Base-by-base conservation (phyloP, 2,797 vertebrate genomes). In the Iguana delicatissima region DNA sequence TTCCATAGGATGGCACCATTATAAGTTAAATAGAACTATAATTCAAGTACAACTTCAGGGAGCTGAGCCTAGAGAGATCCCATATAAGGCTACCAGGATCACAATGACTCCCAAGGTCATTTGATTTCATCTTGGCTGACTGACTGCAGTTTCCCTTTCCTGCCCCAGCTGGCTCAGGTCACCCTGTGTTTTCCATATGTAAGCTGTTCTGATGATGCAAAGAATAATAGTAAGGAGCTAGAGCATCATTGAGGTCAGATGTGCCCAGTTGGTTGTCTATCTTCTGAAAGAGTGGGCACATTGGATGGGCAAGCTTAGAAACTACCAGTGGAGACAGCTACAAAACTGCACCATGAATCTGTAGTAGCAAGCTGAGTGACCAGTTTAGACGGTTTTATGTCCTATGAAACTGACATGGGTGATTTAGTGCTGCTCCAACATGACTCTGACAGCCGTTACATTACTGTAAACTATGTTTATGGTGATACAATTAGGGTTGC, bases 401-500 rank as follows among this genome's bases (percentile, higher is more conserved):
- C 59, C 62, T 57, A 35, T 10, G 62, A 55, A 84, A 83, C 59
- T 67, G 86, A 84, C 4, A 12, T 5, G 90, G 57, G 90, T 95
- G 93, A 97, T 97, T 94, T 95, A 96, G 92, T 92, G 92, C 89
- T 6, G 84, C 84, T 90, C 89, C 69, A 85, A 81, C 0, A 3
- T 0, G 89, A 74, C 81, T 57, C 29, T 79, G 92, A 92, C 93
- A 94, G 93, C 91, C 89, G 84, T 8, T 84, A 92, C 90, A 94
- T 93, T 0, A 72, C 91, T 83, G 94, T 96, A 96, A 96, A 94
- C 91, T 67, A 93, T 90, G 72, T 95, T 95, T 96, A 95, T 92
- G 93, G 92, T 94, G 95, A 94, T 95, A n/a, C 38, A 94, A 94
- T 96, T 95, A 96, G 80, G 0, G 4, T 89, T 93, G 92, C 90